Evolutionary conservation across 30 jellyfish, hydroid and myxozoan species (phyloP), one percentile per base, ranked within the genome.

Genomic region (Sanderia malayensis): DNA sequence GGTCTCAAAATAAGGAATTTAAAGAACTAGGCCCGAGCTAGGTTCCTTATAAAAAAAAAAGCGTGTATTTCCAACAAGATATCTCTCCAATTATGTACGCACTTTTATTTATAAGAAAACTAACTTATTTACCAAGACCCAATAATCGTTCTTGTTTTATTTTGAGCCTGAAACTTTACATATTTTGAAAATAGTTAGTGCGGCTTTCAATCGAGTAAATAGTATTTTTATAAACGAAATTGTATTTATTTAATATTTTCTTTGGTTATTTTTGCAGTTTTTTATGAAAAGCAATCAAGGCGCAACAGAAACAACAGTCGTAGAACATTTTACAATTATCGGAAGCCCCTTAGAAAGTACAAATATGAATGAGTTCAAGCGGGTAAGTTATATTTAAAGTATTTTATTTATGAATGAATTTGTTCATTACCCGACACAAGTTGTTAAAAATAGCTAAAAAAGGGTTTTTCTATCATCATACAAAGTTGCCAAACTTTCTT

Each of bases 311-410:
- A 73, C 94, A 60, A 87, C 92, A 10, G 90, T 61, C 25, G 53
- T 87, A 3, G 67, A 68, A 17, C 86, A 74, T 10, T 34, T 87
- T 20, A 80, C 68, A 24, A 61, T 87, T 7, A 72, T 80, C 33
- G 97, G 97, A 0, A 70, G 89, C 21, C 95, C 93, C 0, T 26
- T 74, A 2, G 94, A 81, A 26, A 53, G 93, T 26, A 87, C 97
- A 0, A 87, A 87, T 46, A 87, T 87, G 97, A 76, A 74, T 22
- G 97, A 87, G 1, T 87, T 87, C 44, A 87, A 87, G 67, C 61
- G 97, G 52, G 97, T 83, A 57, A 44, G 94, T 31, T 19, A 4
- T 6, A 6, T 13, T 37, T 49, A 4, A 2, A 4, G 18, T 19
- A 4, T 49, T 49, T 37, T 13, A 37, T 37, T 37, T 37, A 37